phyloP scores from a whole-genome alignment of 2,797 vertebrate genomes.

The Erithacus rubecula region DNA sequence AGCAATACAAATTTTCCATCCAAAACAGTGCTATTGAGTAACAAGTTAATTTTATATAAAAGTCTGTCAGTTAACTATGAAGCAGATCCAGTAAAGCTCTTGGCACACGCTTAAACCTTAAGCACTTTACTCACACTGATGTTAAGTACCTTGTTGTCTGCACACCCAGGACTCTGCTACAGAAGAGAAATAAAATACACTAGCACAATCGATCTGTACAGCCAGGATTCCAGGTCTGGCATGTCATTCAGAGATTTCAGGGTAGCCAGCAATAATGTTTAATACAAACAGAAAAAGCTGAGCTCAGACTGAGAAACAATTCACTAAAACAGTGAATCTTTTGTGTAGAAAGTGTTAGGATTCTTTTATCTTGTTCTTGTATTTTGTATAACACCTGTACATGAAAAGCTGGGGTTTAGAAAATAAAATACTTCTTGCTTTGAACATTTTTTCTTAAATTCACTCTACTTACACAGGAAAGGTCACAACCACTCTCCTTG shows the following conservation, averaged over 20 bases:
- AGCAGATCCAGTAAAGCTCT: not conserved
- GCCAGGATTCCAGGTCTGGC: not conserved
- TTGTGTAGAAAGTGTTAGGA: not conserved
- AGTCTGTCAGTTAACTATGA: not conserved
- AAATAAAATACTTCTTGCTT: not conserved
- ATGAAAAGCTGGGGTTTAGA: not conserved
- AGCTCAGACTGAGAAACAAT: not conserved
- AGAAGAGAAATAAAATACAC: not conserved
- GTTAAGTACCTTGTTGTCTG: not conserved
- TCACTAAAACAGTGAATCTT: not conserved
- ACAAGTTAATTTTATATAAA: not conserved
- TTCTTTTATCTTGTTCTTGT: not conserved
- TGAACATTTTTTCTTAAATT: not conserved
- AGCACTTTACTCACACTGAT: not conserved
- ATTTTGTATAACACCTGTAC: not conserved
- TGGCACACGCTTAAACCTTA: not conserved
- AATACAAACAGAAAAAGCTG: not conserved
- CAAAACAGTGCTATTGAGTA: not conserved
- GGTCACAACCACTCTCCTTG: not conserved
- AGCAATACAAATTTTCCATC: not conserved
- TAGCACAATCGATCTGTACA: not conserved
- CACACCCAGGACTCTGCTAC: not conserved
- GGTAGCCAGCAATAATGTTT: rapidly evolving
- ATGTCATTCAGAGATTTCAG: not conserved
- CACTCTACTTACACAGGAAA: not conserved